These are phyloP conservation scores for Agrotis puta DNA, from an alignment of 2,888 invertebrate species.

Conservation along the genomic window DNA sequence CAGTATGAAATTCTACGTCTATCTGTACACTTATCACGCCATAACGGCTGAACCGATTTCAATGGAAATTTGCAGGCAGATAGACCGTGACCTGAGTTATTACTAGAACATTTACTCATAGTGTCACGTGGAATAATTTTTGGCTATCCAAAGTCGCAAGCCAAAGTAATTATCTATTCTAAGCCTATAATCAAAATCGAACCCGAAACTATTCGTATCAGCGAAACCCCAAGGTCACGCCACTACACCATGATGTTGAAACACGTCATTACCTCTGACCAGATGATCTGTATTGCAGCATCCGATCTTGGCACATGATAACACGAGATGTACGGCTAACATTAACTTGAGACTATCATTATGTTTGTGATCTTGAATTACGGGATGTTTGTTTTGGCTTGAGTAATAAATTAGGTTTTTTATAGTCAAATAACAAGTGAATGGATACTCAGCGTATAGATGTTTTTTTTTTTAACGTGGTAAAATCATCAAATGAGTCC, in stretches of 20 bases:
- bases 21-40: too few species aligned
- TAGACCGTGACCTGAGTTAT: too few species aligned
- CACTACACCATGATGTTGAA: slow-evolving; percentile 37
- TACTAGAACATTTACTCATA: too few species aligned
- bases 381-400: slow-evolving; percentile 15
- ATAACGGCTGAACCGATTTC: too few species aligned
- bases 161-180: too few species aligned
- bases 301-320: slow-evolving; percentile 34
- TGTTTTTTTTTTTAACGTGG: too few species aligned
- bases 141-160: too few species aligned
- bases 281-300: slow-evolving; percentile 40
- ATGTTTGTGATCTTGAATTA: slow-evolving; percentile 23
- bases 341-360: slow-evolving; percentile 42
- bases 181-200: slow-evolving; percentile 31
- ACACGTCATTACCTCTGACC: slow-evolving; percentile 38
- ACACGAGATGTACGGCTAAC: slow-evolving; percentile 4
- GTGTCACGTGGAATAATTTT: too few species aligned
- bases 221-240: slow-evolving; percentile 49
- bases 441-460: neutral
- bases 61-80: too few species aligned
- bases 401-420: neutral
- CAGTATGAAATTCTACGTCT: too few species aligned
- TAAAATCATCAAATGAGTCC: too few species aligned
- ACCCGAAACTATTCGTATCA: slow-evolving; percentile 27
- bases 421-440: neutral